Evolutionary conservation across 2,888 invertebrate genomes (phyloP), one percentile per base, ranked within the genome.

Genomic region (Troides helena): DNA sequence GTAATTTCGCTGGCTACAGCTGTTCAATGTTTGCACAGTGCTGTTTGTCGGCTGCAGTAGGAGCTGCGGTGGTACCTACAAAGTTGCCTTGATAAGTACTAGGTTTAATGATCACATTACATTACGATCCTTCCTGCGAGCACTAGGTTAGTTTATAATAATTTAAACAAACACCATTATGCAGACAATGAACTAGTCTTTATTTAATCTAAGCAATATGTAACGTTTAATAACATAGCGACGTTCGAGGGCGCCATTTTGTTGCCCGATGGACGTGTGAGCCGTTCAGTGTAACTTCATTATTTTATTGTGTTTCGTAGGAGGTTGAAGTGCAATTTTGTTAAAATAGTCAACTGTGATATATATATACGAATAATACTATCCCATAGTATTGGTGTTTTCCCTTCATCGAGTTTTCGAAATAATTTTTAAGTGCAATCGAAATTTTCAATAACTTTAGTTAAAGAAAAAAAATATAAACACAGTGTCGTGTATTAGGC

Each of bases 161-260:
- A 43, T 53, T 65, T 65, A 23, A 64, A 65, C 58, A 68, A 68
- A 68, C 68, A 68, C 58, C 58, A 68, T 68, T 68, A 68, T 68
- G 46, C 43, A 58, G 68, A 69, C 65, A 69, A 69, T 65, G 65
- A 65, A 39, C 68, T 64, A 69, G 68, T 53, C 60, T 25, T 69
- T 69, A 69, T 69, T 65, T 69, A 69, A 65, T 65, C 69, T 69
- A 65, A 65, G 69, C 69, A 46, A 25, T 56, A 57, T 65, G 64
- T 69, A 60, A 59, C 23, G 68, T 68, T 68, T 68, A 68, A 64
- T 68, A 68, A 68, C 68, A 68, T 50, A 53, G n/a, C 36, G 59
- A 59, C 68, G 64, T 62, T 58, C 43, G n/a, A n/a, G 46, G 56
- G 69, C 61, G 43, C 56, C 43, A 18, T 62, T 64, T 60, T 65